Base-by-base conservation (phyloP, 2,113 vertebrate genomes). In the Bucco capensis region DNA sequence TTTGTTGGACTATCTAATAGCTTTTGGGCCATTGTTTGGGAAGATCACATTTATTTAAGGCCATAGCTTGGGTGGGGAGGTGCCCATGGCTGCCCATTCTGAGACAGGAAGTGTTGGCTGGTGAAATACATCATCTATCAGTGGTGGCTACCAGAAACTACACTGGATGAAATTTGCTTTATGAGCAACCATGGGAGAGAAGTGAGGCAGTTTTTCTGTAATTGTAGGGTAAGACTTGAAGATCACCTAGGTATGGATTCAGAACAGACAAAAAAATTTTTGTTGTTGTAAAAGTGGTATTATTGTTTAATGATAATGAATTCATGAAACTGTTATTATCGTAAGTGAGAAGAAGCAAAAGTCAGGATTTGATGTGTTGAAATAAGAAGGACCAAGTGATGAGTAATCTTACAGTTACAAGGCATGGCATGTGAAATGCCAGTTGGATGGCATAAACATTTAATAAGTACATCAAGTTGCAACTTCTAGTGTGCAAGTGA, bases 331-430 rank as follows among this genome's bases (percentile, higher is more conserved):
- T 90, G 24, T 70, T 62, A 58, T 93, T 84, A 86, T 71, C 14
- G 1, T 61, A 89, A 94, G 65, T 61, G 31, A 40, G 66, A 86
- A 87, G 89, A 93, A 93, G 78, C 53, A 72, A 69, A 89, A 95
- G 84, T 92, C 86, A 87, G 61, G 47, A 72, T 90, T 84, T 65
- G 89, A 65, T 93, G 65, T n/a, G 37, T 46, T 79, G 53, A 73
- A 85, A 72, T 84, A 40, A 87, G 71, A 61, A 91, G 66, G 78
- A 89, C 91, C 78, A 89, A 75, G 71, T 46, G 71, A 79, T 95
- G 89, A 89, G 57, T 93, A 89, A 89, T 91, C 46, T 73, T 84
- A 50, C 19, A 87, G 53, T 96, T 86, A 50, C 5, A 73, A 85
- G 71, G 53, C 74, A 89, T 73, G 61, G 58, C 46, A 54, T 73